Evolutionary conservation across 1,140 invertebrate genomes (phyloP), one percentile per base, ranked within the genome.

Genomic region (Drosophila obscura): DNA sequence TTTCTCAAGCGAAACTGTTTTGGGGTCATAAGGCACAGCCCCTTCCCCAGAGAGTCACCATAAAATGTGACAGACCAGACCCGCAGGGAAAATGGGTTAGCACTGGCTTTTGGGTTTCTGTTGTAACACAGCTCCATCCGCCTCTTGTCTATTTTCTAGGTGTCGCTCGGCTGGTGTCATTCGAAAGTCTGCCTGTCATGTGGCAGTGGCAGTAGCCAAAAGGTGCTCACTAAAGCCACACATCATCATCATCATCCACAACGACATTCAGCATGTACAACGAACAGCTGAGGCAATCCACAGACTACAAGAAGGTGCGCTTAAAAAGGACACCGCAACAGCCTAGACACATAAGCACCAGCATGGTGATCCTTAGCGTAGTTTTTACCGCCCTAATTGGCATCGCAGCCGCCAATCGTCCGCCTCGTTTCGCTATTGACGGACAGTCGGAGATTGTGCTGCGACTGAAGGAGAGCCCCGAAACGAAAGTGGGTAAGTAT

Each of bases 371-470:
- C 31, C 2, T 31, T 31, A 31, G 31, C 31, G 31, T 75, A 60
- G 66, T 87, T 67, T 63, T 87, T 66, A 61, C 63, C 19, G 46
- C 63, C 39, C 31, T 88, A 15, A 50, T 82, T 22, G 35, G 55
- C 5, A 24, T 41, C 26, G 73, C 73, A n/a, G 35, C 31, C 24
- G 48, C 73, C 26, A 97, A 97, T 93, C 94, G 94, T 77, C 96
- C 96, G 26, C 96, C 96, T 1, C 93, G 96, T 52, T 97, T 97
- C 92, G 93, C 97, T 51, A 96, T 96, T 83, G 95, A 97, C 81
- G 96, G 96, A 64, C 96, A 97, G 92, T 96, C 96, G 62, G 96
- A 97, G 94, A 97, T 98, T 77, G 96, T 98, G 60, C 93, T 97
- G 75, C 94, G 96, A 84, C 93, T 97, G 74, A 97, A 97, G 92